A percentile compares a stretch with the other conserved stretches of the same genome.
Evolutionary conservation across 2,113 vertebrate genomes (phyloP).

Genomic region (Willisornis vidua): DNA sequence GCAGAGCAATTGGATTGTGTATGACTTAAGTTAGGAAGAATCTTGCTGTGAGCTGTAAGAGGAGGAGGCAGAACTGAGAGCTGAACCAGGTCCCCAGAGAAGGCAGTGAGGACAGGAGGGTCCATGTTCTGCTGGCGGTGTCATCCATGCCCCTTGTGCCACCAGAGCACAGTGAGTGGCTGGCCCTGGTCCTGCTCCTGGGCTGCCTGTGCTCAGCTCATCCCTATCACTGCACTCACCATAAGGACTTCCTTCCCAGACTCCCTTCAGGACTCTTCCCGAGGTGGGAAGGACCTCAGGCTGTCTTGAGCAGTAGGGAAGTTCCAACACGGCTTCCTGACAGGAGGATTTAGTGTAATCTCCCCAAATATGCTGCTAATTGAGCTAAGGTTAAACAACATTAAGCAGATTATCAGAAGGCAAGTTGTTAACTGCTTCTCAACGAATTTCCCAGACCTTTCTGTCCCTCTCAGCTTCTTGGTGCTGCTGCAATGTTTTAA

Average conservation of each 20-base stretch:
- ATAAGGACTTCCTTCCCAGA: neutral
- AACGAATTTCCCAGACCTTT: neutral
- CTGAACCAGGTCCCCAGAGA: neutral
- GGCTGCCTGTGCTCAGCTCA: neutral
- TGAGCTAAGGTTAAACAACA: conserved; percentile 27
- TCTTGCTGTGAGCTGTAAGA: neutral
- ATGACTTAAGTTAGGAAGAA: neutral
- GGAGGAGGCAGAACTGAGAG: neutral
- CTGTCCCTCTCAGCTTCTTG: neutral
- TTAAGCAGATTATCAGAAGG: conserved; percentile 34
- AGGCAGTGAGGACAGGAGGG: neutral
- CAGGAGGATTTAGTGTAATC: neutral
- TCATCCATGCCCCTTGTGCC: neutral
- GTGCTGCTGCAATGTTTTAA: neutral
- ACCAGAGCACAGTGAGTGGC: neutral
- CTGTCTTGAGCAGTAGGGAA: neutral
- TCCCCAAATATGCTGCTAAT: conserved; percentile 21
- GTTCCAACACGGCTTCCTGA: neutral
- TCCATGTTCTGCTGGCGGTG: accelerated
- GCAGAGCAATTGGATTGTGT: neutral
- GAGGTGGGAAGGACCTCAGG: neutral
- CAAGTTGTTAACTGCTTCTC: conserved; percentile 30
- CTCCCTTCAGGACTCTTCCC: neutral
- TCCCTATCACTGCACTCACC: neutral
- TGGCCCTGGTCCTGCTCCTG: neutral